Base-by-base conservation (phyloP, 2,113 vertebrate genomes). In the Hydropotes inermis region DNA sequence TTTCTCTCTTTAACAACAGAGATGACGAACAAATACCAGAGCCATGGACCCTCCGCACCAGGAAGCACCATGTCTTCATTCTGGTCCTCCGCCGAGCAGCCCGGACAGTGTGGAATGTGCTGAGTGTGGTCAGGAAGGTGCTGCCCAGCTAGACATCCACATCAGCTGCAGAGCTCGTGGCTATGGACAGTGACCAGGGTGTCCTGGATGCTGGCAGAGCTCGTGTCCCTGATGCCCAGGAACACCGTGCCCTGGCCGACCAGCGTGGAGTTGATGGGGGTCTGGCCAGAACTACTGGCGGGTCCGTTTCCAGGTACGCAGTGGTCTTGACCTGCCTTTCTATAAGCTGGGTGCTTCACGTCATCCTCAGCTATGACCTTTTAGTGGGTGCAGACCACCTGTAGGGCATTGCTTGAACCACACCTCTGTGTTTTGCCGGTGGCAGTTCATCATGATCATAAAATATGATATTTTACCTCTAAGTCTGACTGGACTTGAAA, bases 21-120 rank as follows among this genome's bases (percentile, higher is more conserved):
- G 89, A 61, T 58, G 54, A 55, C 5, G 55, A 60, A 84, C 60
- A 79, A 47, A 23, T 27, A 61, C n/a, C 52, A 4, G 33, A 39
- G 21, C 30, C 11, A 0, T 16, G 61, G 36, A 60, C 13, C 43
- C 60, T 36, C 43, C 23, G 9, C 43, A 50, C 30, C 15, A 17
- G 36, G 55, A 84, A 61, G n/a, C 17, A 10, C 28, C 47, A 0
- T 9, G n/a, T 67, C 64, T 78, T 92, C 23, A 11, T 14, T 33
- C 36, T 79, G 33, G 33, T 15, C 91, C 83, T 87, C 47, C 50
- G 9, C 0, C 47, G 3, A n/a, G 16, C 15, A 21, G 7, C 39
- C 5, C 1, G 0, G 64, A 67, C 0, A 16, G 28, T 25, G 30
- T 5, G 6, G 5, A 6, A 33, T 0, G 3, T 16, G 36, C 57